phyloP scores from a whole-genome alignment of 2,888 invertebrate genomes.

The Cynaeus angustus region DNA sequence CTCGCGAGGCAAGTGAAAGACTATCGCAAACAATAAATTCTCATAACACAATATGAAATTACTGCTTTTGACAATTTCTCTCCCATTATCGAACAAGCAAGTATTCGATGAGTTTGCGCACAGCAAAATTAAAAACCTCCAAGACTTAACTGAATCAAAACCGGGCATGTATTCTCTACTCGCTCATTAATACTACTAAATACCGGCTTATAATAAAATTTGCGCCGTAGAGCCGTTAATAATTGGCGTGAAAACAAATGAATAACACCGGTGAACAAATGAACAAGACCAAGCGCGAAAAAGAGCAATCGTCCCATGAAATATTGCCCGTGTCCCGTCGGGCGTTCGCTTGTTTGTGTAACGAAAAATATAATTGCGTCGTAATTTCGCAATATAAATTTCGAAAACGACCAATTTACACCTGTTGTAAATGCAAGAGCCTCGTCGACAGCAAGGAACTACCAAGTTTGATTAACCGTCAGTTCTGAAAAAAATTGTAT shows the following conservation, averaged over 20 bases:
- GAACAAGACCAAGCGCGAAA: slow-evolving; percentile 20
- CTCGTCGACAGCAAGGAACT: too few species aligned
- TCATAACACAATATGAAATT: slow-evolving; percentile 10
- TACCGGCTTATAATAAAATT: slow-evolving; percentile 26
- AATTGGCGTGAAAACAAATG: slow-evolving; percentile 37
- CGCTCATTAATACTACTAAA: slow-evolving; percentile 19
- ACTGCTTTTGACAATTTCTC: slow-evolving; percentile 13
- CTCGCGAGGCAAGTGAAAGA: slow-evolving; percentile 3
- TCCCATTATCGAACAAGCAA: slow-evolving; percentile 4
- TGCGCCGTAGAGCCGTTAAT: slow-evolving; percentile 27
- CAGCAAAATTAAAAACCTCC: slow-evolving; percentile 2
- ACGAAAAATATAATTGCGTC: slow-evolving; percentile 24
- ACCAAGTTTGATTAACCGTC: too few species aligned
- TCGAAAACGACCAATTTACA: slow-evolving; percentile 14
- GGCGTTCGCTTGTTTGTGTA: slow-evolving; percentile 5
- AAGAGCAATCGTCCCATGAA: slow-evolving; percentile 26
- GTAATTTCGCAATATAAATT: slow-evolving; percentile 15
- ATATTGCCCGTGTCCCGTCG: slow-evolving; percentile 19
- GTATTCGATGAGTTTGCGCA: slow-evolving; percentile 1
- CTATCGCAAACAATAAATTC: slow-evolving; percentile 4
- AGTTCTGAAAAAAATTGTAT: too few species aligned
- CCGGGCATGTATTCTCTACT: neutral
- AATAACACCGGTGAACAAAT: slow-evolving; percentile 35
- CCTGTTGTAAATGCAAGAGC: slow-evolving; percentile 21
- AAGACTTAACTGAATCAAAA: slow-evolving; percentile 5